Evolutionary conservation across 92 coral and sea anemone genomes (phyloP), one percentile per base, ranked within the genome.

Genomic region (Heteractis magnifica): DNA sequence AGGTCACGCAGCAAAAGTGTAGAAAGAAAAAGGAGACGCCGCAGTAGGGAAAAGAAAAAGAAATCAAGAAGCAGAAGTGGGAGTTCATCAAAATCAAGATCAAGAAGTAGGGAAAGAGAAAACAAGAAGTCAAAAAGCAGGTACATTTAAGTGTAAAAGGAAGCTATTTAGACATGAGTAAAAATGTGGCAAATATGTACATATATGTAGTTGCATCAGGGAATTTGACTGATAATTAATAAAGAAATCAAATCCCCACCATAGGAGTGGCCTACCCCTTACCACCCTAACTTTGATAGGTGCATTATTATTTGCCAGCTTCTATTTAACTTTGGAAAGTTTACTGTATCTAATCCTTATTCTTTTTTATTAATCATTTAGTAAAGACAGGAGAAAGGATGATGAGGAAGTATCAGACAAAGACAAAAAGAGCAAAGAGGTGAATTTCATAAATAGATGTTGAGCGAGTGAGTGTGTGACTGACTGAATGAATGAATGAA

Each of bases 81-180:
- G 13, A 81, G 89, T 82, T 88, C 91, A 21, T 85, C 97, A 65
- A 83, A 87, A 34, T 91, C 97, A 84, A 85, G 89, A 83, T 93
- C 98, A 84, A 87, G 87, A 77, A 94, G 98, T 72, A 86, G 90
- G 80, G 97, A 94, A 15, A 90, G 85, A 75, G 98, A 95, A 8
- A 87, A 88, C 79, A 92, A 86, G n/a, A 91, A 91, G 26, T 90
- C 97, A 6, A 96, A 90, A 76, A 76, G 89, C 86, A 95, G 99
- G 99, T 92, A 83, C 4, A 15, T n/a, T 10, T 19, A 78, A 75
- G 81, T 72, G 26, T 26, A 26, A n/a, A n/a, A n/a, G n/a, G n/a
- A 34, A 34, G 44, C 3, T 34, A 34, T 34, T 34, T 34, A 34
- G 44, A 34, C 44, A 34, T 34, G 3, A 34, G 3, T 34, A 34